A percentile compares a stretch with the other conserved stretches of the same genome.
phyloP scores from a whole-genome alignment of 2,113 vertebrate species.

The Scopus umbretta region DNA sequence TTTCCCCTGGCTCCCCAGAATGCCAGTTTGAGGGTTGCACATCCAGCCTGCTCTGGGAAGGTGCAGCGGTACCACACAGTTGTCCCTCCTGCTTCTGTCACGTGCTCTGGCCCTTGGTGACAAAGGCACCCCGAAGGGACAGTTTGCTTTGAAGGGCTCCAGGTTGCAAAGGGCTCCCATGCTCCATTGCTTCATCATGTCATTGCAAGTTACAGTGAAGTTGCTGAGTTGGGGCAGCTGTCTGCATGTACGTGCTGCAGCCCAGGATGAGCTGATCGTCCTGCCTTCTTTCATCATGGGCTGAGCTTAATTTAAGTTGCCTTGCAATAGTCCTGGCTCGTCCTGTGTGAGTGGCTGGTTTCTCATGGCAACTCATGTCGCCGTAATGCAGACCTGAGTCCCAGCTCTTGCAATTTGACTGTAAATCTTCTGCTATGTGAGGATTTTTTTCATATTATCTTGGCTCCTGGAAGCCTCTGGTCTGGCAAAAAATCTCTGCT shows the following conservation, averaged over 20 bases:
- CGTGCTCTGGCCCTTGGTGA: neutral
- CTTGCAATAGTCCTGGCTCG: neutral
- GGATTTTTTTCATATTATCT: neutral
- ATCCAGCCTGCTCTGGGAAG: neutral
- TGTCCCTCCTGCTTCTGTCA: neutral
- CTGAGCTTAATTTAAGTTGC: neutral
- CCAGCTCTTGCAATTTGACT: neutral
- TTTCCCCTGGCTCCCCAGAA: rapidly evolving
- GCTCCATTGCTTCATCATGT: neutral
- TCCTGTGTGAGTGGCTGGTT: neutral
- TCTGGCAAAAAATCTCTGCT: neutral
- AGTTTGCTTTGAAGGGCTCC: neutral
- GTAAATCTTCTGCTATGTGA: neutral
- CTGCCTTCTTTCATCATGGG: neutral
- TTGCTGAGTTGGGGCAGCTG: neutral
- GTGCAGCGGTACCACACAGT: neutral
- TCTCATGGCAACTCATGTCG: neutral
- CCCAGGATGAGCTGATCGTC: neutral
- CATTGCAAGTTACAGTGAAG: neutral
- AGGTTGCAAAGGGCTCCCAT: neutral
- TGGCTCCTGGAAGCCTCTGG: neutral
- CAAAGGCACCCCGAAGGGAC: neutral
- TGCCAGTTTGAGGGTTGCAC: neutral
- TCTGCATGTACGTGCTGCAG: neutral
- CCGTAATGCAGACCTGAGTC: neutral